Evolutionary conservation across 64 coral and sea anemone species (phyloP).

Genomic region (Stichodactyla helianthus): DNA sequence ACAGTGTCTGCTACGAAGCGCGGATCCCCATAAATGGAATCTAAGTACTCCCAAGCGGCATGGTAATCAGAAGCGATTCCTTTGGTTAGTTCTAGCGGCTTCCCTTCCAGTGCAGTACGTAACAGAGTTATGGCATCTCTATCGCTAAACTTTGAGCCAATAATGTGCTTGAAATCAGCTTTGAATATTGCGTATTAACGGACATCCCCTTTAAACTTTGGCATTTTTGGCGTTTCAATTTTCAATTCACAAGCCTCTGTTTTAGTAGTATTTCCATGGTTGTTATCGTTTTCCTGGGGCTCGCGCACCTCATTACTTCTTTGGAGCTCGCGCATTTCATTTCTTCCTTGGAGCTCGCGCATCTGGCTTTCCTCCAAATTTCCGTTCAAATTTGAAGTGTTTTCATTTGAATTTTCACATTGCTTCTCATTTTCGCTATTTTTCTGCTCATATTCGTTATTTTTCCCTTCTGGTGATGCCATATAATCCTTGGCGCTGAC

Average conservation of each 20-base stretch:
- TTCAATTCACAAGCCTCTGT: not conserved
- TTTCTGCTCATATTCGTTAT: too few species aligned
- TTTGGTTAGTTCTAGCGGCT: slow-evolving; percentile 14
- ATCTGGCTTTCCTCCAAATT: too few species aligned
- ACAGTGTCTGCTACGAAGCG: slow-evolving; percentile 38
- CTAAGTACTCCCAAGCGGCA: slow-evolving; percentile 28
- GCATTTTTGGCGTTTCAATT: slow-evolving; percentile 35
- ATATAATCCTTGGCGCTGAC: too few species aligned
- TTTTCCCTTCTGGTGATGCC: too few species aligned
- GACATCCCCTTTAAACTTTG: slow-evolving; percentile 38
- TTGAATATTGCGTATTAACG: slow-evolving; percentile 39
- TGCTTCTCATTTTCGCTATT: too few species aligned
- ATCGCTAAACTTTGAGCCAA: slow-evolving; percentile 29
- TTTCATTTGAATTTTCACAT: too few species aligned
- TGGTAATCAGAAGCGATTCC: slow-evolving; percentile 20
- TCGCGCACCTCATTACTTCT: too few species aligned
- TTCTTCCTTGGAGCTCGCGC: too few species aligned
- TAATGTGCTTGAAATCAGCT: slow-evolving; percentile 35
- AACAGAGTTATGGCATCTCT: slow-evolving; percentile 42
- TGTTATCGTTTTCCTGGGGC: too few species aligned
- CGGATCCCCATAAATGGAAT: slow-evolving; percentile 5
- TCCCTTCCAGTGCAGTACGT: slow-evolving; percentile 6
- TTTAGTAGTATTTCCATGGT: too few species aligned
- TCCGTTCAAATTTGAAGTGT: too few species aligned
- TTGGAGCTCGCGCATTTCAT: too few species aligned